Percentiles rank a stretch among this genome's conserved stretches.
phyloP scores from a whole-genome alignment of 2,888 invertebrate species.

The Drosophila demipolita region DNA sequence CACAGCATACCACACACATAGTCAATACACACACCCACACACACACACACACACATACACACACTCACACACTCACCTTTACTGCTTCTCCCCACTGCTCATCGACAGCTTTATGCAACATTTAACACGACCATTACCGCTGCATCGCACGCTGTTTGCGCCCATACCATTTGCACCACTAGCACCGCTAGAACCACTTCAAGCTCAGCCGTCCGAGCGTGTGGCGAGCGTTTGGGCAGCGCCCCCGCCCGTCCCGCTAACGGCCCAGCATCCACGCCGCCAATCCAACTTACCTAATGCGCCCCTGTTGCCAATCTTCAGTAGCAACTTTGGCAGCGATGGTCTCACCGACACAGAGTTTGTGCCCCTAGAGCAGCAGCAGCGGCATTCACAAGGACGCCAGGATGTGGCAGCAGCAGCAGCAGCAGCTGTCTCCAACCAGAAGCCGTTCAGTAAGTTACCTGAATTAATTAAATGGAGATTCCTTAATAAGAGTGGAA shows the following conservation, averaged over 20 bases:
- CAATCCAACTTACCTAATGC: constrained; percentile 55
- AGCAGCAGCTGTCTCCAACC: constrained; percentile 30
- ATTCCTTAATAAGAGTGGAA: background rate
- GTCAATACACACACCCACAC: background rate
- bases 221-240: constrained; percentile 74
- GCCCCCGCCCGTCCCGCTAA: constrained; percentile 55
- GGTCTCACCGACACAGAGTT: constrained; percentile 74
- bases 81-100: constrained; percentile 26
- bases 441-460: constrained; percentile 81
- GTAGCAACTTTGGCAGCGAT: constrained; percentile 70
- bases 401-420: constrained; percentile 39
- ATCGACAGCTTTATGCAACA: constrained; percentile 79
- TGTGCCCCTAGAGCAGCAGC: constrained; percentile 72
- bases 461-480: background rate
- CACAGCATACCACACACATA: constrained; percentile 16
- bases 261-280: constrained; percentile 45
- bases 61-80: constrained; percentile 33
- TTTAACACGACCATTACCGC: constrained; percentile 77
- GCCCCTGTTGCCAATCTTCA: constrained; percentile 74
- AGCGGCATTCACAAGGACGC: constrained; percentile 53
- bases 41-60: constrained; percentile 4
- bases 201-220: constrained; percentile 67
- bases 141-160: constrained; percentile 77
- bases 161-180: constrained; percentile 75
- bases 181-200: constrained; percentile 72